Evolutionary conservation across 2,888 invertebrate genomes (phyloP).

Genomic region (Mamestra brassicae): DNA sequence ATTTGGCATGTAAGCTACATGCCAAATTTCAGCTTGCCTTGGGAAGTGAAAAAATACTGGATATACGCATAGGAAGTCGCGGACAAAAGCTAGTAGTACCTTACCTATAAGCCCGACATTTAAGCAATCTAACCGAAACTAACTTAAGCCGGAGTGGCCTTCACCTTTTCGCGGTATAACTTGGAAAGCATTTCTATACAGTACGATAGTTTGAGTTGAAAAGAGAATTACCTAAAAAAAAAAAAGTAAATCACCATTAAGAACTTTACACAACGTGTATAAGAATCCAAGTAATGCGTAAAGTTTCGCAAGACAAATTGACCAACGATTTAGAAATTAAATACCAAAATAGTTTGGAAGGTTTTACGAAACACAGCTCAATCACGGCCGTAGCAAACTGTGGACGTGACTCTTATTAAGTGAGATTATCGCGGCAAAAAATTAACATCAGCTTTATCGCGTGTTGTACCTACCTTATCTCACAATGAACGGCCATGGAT

Average conservation of each 20-base stretch:
- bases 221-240: not conserved
- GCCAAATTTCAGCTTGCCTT: no score
- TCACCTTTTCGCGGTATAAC: constrained; percentile 46
- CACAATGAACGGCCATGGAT: constrained; percentile 61
- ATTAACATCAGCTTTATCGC: constrained; percentile 60
- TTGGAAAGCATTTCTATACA: constrained; percentile 38
- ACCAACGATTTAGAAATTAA: constrained; percentile 46
- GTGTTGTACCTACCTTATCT: constrained; percentile 57
- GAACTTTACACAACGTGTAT: no score
- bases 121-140: constrained; percentile 17
- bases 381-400: constrained; percentile 54
- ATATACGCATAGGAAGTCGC: no score
- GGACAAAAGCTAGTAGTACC: no score
- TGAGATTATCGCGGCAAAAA: constrained; percentile 60
- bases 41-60: no score
- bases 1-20: no score
- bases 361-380: constrained; percentile 49
- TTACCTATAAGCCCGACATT: constrained; percentile 12
- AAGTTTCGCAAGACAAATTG: constrained; percentile 31
- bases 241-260: no score
- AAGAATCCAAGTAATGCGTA: not conserved
- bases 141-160: constrained; percentile 39
- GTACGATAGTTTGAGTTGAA: constrained; percentile 2
- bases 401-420: constrained; percentile 58
- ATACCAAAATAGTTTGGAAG: constrained; percentile 38